A percentile compares a stretch with the other conserved stretches of the same genome.
Conservation (phyloP, 2,888 invertebrate species). For the Xylota segnis region DNA sequence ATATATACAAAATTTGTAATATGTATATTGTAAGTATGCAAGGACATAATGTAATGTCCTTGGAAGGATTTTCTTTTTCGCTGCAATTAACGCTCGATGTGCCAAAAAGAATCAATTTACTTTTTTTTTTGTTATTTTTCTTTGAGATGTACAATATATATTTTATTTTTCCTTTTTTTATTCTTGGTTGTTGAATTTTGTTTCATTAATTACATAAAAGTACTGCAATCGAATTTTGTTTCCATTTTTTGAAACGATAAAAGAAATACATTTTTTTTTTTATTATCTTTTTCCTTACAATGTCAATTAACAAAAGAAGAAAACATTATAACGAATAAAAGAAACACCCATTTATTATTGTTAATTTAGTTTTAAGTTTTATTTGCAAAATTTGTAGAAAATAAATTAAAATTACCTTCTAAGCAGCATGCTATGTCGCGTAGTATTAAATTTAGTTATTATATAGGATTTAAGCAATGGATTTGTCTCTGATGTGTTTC, state of each 20-base stretch:
- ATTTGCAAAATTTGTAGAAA: slow-evolving; percentile 47
- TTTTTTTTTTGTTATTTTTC: slow-evolving; percentile 12
- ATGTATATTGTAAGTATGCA: slow-evolving; percentile 29
- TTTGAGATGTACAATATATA: slow-evolving; percentile 22
- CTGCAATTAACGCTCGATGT: slow-evolving; percentile 64
- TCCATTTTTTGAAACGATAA: slow-evolving; percentile 61
- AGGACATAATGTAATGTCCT: slow-evolving; percentile 32
- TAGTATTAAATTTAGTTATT: slow-evolving; percentile 47
- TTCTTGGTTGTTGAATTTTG: slow-evolving; percentile 42
- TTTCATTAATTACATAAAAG: slow-evolving; percentile 38
- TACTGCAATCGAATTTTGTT: slow-evolving; percentile 53
- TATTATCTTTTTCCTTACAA: slow-evolving; percentile 39
- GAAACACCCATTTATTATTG: slow-evolving; percentile 36
- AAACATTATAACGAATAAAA: slow-evolving; percentile 11
- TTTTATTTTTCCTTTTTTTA: slow-evolving; percentile 11
- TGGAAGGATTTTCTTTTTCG: slow-evolving; percentile 17
- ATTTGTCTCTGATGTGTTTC: slow-evolving; percentile 30
- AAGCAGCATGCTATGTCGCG: slow-evolving; percentile 39
- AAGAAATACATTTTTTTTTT: slow-evolving; percentile 26
- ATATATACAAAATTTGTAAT: slow-evolving; percentile 19
- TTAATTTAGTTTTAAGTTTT: slow-evolving; percentile 56
- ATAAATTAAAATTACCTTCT: slow-evolving; percentile 20
- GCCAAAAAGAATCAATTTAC: slow-evolving; percentile 63
- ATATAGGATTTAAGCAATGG: not conserved
- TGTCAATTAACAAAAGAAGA: slow-evolving; percentile 42